phyloP scores from a whole-genome alignment of 2,113 vertebrate genomes.

The Enhydra lutris region DNA sequence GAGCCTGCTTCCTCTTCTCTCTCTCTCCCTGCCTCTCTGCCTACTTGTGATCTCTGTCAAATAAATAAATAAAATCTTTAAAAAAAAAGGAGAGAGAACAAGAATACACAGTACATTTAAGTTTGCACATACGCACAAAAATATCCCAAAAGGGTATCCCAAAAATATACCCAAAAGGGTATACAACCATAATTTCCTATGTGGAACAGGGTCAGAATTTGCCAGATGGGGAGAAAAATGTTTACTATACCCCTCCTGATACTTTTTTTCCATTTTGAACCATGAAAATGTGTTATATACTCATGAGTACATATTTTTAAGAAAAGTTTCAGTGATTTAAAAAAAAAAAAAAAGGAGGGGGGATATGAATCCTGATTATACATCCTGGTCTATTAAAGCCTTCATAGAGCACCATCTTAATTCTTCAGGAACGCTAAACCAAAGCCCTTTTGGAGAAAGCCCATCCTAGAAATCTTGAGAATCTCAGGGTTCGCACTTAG shows the following conservation, averaged over 20 bases:
- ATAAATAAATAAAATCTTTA: too few relatives aligned
- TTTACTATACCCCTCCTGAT: not conserved
- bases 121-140: not conserved
- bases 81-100: not conserved
- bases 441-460: not conserved
- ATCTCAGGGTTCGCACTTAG: not conserved
- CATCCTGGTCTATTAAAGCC: not conserved
- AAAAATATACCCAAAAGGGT: not conserved
- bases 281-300: not conserved
- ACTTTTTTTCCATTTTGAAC: not conserved
- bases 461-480: not conserved
- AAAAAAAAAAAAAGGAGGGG: not conserved
- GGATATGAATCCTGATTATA: not conserved
- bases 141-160: too few relatives aligned
- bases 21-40: too few relatives aligned
- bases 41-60: too few relatives aligned
- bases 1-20: too few relatives aligned
- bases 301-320: not conserved
- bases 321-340: not conserved
- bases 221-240: not conserved
- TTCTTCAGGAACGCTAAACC: not conserved
- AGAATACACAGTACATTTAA: not conserved
- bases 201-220: not conserved
- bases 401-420: not conserved
- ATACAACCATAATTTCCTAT: not conserved